Evolutionary conservation across 2,113 vertebrate species (phyloP), one percentile per base, ranked within the genome.

Genomic region (Rhagologus leucostigma): DNA sequence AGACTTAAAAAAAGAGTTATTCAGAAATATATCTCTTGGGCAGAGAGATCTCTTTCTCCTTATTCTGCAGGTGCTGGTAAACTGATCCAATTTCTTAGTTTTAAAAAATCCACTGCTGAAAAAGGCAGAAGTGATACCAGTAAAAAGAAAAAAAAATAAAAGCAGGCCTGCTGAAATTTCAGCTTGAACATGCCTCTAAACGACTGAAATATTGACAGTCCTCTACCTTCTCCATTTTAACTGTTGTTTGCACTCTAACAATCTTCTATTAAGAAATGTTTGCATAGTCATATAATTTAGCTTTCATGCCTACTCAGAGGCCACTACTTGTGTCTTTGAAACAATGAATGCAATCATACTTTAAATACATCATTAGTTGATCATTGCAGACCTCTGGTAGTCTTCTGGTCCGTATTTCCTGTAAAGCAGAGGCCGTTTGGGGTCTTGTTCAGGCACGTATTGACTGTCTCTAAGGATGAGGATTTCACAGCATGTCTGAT

Each of bases 41-140:
- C 41, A 93, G 57, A 16, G 47, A 85, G 90, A 79, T 70, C 4
- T 77, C 64, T 82, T 80, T 79, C 76, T 94, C 78, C 64, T 62
- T 91, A 57, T 73, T 90, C 47, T 74, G 89, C 96, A 97, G 96
- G 95, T 98, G 95, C 87, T 97, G 42, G 80, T 84, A 97, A 93
- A 47, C 49, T 15, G 49, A 82, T 93, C 57, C 94, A 97, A 93
- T 90, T 93, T 96, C 75, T 96, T 83, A 46, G 35, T 42, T 70
- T 74, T 92, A 97, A 95, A 93, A 97, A 96, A 69, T 91, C 78
- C 85, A 90, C 77, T 93, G 83, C 32, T 95, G 74, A 96, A 97
- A 96, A 21, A 93, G 75, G 64, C 67, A 95, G 84, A 78, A 96
- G 91, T 44, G 29, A 46, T 24, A 96, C 32, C 85, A 90, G 39